Conservation (phyloP, 2,113 vertebrate species). For the Trogon surrucura region DNA sequence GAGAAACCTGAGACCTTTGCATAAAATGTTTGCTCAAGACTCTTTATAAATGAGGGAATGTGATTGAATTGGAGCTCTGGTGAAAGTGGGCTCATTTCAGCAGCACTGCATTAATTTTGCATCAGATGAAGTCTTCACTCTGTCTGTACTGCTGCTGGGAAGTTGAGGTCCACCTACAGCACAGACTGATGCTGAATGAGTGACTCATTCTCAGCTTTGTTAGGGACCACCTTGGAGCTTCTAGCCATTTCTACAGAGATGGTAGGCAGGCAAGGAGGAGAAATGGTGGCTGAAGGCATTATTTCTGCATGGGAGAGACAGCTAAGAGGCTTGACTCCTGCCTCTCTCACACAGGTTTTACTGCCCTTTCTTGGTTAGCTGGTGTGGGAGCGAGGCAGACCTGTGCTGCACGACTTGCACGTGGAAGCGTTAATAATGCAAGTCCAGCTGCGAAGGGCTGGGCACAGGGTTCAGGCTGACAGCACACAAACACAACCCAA, state of each 20-base stretch:
- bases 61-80: background rate
- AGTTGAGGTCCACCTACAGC: background rate
- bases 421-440: background rate
- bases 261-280: background rate
- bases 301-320: background rate
- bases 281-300: background rate
- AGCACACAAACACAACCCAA: background rate
- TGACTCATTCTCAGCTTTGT: rapidly evolving
- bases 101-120: background rate
- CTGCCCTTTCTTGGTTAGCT: background rate
- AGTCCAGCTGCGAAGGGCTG: background rate
- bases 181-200: rapidly evolving
- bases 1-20: conserved; percentile 27
- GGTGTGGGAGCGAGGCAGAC: background rate
- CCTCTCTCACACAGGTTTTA: background rate
- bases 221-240: background rate
- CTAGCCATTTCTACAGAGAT: background rate
- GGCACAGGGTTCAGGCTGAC: background rate
- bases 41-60: background rate
- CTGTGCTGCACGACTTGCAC: rapidly evolving
- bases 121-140: background rate
- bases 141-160: background rate
- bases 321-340: background rate
- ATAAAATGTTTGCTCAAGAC: conserved; percentile 13
- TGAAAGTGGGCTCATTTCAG: background rate